These are phyloP conservation scores for Yponomeuta sedellus DNA, from an alignment of 2,888 invertebrate genomes.

Conservation along the genomic window DNA sequence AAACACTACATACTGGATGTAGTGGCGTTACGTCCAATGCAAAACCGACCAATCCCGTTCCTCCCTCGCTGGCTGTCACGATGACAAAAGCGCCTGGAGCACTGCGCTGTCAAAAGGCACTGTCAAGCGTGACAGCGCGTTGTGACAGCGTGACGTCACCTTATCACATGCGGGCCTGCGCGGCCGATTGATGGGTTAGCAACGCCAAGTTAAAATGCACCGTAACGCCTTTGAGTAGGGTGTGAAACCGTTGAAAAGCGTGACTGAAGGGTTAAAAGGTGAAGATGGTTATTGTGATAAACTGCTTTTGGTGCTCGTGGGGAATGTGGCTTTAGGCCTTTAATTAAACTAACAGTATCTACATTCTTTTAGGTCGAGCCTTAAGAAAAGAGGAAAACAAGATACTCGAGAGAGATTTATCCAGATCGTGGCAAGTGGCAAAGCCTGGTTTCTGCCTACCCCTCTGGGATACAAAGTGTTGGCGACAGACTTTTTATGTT, in stretches of 20 bases:
- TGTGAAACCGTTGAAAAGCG: background rate
- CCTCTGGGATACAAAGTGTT: too few relatives aligned
- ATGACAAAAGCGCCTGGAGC: background rate
- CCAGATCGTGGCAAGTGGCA: too few relatives aligned
- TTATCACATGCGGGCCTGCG: slow-evolving; percentile 1
- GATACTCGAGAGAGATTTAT: too few relatives aligned
- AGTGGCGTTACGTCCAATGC: background rate
- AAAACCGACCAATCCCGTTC: background rate
- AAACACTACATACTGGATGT: too few relatives aligned
- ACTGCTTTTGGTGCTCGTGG: background rate
- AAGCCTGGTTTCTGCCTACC: too few relatives aligned
- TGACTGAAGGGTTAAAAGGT: slow-evolving; percentile 5
- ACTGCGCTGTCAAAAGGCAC: background rate
- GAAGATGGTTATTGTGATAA: background rate
- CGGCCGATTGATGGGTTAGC: background rate
- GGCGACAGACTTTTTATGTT: too few relatives aligned
- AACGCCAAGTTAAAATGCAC: too few relatives aligned
- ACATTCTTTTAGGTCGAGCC: too few relatives aligned
- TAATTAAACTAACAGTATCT: too few relatives aligned
- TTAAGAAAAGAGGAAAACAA: too few relatives aligned
- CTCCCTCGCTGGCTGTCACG: background rate
- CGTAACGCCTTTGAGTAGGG: too few relatives aligned
- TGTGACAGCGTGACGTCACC: slow-evolving; percentile 4
- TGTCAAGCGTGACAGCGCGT: background rate
- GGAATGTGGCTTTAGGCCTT: background rate